Conservation (phyloP, 2,888 invertebrate genomes). For the Zootermopsis nevadensis region DNA sequence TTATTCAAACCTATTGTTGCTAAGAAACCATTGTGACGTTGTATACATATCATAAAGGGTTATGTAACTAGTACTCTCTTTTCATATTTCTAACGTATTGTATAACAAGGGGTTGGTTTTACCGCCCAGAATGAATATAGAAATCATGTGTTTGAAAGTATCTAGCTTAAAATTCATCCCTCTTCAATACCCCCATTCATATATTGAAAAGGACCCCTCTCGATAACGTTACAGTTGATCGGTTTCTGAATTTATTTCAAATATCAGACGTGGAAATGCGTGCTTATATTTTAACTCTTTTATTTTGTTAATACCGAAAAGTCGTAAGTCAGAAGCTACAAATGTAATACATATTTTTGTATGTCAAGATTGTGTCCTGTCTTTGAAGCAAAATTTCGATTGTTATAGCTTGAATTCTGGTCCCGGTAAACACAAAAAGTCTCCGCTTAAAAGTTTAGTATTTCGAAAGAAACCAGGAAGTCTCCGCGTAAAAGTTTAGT, state of each 20-base stretch:
- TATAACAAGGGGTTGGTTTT: background rate
- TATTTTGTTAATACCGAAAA: background rate
- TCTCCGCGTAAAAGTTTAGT: no score
- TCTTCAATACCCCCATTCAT: background rate
- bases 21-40: background rate
- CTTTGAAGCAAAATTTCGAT: no score
- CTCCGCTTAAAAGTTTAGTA: no score
- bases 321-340: background rate
- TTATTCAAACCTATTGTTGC: background rate
- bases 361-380: no score
- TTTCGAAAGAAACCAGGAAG: no score
- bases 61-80: background rate
- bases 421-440: no score
- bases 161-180: conserved; percentile 30
- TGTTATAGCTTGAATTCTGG: no score
- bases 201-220: conserved; percentile 4
- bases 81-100: background rate
- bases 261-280: background rate
- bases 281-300: conserved; percentile 20
- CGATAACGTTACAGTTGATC: background rate
- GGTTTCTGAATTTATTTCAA: background rate
- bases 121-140: background rate
- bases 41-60: background rate
- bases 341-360: no score
- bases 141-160: conserved; percentile 4